These are phyloP conservation scores for Apogon talboti DNA, from an alignment of 2,797 vertebrate species.

Conservation along the genomic window DNA sequence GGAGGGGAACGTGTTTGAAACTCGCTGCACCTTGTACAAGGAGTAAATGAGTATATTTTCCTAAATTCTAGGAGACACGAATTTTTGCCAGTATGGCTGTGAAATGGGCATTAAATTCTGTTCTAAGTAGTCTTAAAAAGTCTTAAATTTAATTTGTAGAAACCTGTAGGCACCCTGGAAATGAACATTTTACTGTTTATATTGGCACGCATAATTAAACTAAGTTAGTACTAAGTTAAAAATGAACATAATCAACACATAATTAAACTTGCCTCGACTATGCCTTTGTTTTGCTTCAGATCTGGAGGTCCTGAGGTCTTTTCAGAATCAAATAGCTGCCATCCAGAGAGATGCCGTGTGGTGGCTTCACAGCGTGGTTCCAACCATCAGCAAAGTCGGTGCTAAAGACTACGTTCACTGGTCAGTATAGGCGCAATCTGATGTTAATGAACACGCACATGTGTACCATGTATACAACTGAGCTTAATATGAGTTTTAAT, in stretches of 20 bases:
- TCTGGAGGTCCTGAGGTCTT: conserved; percentile 92
- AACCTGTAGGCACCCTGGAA: no score
- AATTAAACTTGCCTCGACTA: background rate
- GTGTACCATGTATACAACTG: background rate
- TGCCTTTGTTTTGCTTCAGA: conserved; percentile 80
- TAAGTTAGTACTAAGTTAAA: no score
- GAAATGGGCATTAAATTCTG: no score
- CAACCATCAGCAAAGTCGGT: conserved; percentile 94
- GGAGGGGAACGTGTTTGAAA: no score
- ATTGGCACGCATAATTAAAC: background rate
- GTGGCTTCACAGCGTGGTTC: conserved; percentile 98
- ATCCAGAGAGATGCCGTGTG: conserved; percentile 97
- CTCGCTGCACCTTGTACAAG: no score
- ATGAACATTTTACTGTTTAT: background rate
- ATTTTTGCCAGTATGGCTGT: no score
- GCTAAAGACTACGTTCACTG: conserved; percentile 98
- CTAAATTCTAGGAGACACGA: no score
- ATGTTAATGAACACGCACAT: background rate
- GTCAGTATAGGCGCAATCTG: conserved; percentile 70
- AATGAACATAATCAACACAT: no score
- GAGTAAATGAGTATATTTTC: no score
- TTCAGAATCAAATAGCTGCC: conserved; percentile 97
- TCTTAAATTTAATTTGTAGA: no score
- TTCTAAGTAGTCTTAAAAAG: no score
- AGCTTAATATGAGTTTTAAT: background rate